Conservation (phyloP, 2,888 invertebrate species). For the Cerceris ruficornis region DNA sequence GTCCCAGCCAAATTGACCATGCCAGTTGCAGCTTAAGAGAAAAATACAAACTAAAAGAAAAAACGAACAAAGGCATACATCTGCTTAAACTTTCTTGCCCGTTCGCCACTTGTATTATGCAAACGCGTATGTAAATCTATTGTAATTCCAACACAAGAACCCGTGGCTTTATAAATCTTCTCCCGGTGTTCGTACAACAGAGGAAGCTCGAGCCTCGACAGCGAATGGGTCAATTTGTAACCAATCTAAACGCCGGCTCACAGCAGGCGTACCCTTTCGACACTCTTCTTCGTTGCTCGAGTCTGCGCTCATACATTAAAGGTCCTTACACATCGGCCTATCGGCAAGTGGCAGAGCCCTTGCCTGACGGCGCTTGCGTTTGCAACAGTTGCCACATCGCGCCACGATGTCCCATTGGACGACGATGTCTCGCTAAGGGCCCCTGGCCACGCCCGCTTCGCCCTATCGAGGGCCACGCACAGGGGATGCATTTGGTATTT, state of each 20-base stretch:
- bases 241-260: constrained; percentile 40
- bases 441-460: constrained; percentile 70
- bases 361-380: constrained; percentile 73
- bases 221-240: constrained; percentile 29
- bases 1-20: too few species aligned
- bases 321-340: constrained; percentile 47
- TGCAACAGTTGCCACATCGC: constrained; percentile 72
- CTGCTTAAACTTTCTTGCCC: too few species aligned
- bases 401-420: constrained; percentile 64
- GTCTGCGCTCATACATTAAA: constrained; percentile 58
- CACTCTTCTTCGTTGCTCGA: constrained; percentile 41
- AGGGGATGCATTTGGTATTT: neutral
- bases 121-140: too few species aligned
- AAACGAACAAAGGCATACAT: too few species aligned
- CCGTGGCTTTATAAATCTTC: too few species aligned
- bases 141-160: too few species aligned
- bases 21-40: too few species aligned
- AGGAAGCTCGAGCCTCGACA: neutral
- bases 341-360: constrained; percentile 40
- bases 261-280: constrained; percentile 45
- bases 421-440: constrained; percentile 59
- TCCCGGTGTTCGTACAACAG: too few species aligned
- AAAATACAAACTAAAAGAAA: too few species aligned
- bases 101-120: too few species aligned
- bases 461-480: constrained; percentile 28